These are phyloP conservation scores for Piaya cayana DNA, from an alignment of 2,113 vertebrate genomes.

Conservation along the genomic window DNA sequence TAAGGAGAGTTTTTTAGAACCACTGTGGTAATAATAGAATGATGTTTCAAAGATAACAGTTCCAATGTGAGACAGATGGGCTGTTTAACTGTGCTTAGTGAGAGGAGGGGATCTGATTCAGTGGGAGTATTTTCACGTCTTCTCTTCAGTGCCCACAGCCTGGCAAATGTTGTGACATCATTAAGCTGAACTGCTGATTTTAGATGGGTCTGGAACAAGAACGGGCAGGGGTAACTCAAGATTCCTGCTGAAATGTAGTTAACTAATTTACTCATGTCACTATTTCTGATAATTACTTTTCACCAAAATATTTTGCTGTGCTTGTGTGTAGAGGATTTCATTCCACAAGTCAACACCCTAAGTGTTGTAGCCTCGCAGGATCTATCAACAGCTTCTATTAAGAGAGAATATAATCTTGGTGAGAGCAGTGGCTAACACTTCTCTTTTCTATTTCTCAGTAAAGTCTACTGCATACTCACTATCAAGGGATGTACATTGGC, in stretches of 20 bases:
- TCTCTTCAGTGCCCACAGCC: slow-evolving; percentile 77
- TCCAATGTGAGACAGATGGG: slow-evolving; percentile 82
- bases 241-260: slow-evolving; percentile 77
- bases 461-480: slow-evolving; percentile 74
- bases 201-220: slow-evolving; percentile 78
- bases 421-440: slow-evolving; percentile 78
- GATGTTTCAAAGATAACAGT: slow-evolving; percentile 78
- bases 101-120: slow-evolving; percentile 71
- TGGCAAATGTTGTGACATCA: slow-evolving; percentile 84
- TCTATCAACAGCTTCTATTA: slow-evolving; percentile 84
- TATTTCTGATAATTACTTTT: slow-evolving; percentile 86
- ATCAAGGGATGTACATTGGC: slow-evolving; percentile 69
- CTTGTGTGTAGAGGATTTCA: slow-evolving; percentile 82
- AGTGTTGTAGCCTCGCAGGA: slow-evolving; percentile 77
- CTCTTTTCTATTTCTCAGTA: slow-evolving; percentile 76
- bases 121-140: slow-evolving; percentile 73
- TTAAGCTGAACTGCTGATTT: slow-evolving; percentile 79
- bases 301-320: slow-evolving; percentile 90
- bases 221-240: slow-evolving; percentile 78
- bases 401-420: slow-evolving; percentile 78
- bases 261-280: slow-evolving; percentile 81
- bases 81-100: slow-evolving; percentile 77
- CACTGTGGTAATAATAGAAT: slow-evolving; percentile 75
- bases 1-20: slow-evolving; percentile 74
- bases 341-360: slow-evolving; percentile 82